phyloP scores from a whole-genome alignment of 2,113 vertebrate genomes.

The Lamprotornis superbus region DNA sequence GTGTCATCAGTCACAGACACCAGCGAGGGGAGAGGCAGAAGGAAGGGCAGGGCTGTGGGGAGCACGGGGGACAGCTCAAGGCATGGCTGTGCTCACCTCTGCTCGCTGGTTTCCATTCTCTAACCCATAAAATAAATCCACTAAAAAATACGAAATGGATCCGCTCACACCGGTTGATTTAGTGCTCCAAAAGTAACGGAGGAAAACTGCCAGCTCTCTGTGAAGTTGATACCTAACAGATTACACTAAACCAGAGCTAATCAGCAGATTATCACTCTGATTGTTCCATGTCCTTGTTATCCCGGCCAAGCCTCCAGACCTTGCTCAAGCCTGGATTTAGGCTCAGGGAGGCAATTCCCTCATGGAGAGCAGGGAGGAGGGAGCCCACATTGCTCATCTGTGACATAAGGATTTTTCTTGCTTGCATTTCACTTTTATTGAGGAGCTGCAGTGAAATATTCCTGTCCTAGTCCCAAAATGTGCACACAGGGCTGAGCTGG shows the following conservation, averaged over 20 bases:
- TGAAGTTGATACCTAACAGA: background rate
- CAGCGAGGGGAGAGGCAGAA: background rate
- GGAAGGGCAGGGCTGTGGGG: background rate
- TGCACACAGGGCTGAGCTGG: background rate
- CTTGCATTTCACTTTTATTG: background rate
- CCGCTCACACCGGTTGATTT: background rate
- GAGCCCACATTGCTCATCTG: background rate
- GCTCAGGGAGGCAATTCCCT: background rate
- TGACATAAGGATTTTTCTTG: background rate
- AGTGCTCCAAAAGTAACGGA: background rate
- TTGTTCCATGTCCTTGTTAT: background rate
- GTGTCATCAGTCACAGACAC: background rate
- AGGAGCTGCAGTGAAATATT: background rate
- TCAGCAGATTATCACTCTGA: conserved; percentile 11
- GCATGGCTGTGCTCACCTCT: background rate
- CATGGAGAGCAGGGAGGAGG: background rate
- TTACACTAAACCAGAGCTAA: background rate
- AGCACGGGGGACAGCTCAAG: background rate
- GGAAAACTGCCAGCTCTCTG: conserved; percentile 12
- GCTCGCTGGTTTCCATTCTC: background rate
- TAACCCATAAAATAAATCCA: background rate
- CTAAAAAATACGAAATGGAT: background rate
- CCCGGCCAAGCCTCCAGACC: background rate
- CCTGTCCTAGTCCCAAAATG: background rate
- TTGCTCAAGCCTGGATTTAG: background rate